Evolutionary conservation across 2,113 vertebrate genomes (phyloP).

Genomic region (Tursiops truncatus): DNA sequence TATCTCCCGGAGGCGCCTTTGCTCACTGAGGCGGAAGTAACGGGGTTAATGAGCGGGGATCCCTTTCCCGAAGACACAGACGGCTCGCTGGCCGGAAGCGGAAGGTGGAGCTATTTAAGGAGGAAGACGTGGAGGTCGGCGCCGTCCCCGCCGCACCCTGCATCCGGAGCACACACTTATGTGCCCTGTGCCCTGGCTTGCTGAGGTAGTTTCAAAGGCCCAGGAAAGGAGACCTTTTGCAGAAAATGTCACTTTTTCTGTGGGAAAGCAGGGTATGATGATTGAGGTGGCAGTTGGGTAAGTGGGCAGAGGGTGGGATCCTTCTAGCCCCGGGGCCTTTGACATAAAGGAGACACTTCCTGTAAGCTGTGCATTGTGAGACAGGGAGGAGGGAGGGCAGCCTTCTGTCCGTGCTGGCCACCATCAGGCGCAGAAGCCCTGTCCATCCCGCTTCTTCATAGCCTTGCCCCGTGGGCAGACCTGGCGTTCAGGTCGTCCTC

Average conservation of each 20-base stretch:
- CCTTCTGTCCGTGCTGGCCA: background rate
- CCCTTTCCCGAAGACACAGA: constrained; percentile 69
- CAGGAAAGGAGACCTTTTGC: background rate
- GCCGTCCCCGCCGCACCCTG: background rate
- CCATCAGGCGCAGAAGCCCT: background rate
- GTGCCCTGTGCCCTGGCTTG: background rate
- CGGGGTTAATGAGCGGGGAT: constrained; percentile 80
- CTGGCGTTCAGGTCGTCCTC: background rate
- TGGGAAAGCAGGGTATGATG: background rate
- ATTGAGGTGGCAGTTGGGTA: background rate
- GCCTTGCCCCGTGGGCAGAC: background rate
- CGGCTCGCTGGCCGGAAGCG: constrained; percentile 43
- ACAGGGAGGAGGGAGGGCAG: background rate
- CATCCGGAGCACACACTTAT: rapidly evolving
- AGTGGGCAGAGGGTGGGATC: background rate
- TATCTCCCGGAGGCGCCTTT: background rate
- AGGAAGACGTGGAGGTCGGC: constrained; percentile 28
- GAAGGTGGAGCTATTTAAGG: constrained; percentile 70
- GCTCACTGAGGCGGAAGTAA: constrained; percentile 61
- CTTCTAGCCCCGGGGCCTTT: background rate
- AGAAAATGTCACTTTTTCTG: rapidly evolving
- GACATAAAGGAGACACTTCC: background rate
- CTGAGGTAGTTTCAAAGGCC: background rate
- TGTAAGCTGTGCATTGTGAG: background rate
- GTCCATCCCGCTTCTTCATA: background rate